Evolutionary conservation across 2,797 vertebrate species (phyloP).

Genomic region (Aselliscus stoliczkanus): DNA sequence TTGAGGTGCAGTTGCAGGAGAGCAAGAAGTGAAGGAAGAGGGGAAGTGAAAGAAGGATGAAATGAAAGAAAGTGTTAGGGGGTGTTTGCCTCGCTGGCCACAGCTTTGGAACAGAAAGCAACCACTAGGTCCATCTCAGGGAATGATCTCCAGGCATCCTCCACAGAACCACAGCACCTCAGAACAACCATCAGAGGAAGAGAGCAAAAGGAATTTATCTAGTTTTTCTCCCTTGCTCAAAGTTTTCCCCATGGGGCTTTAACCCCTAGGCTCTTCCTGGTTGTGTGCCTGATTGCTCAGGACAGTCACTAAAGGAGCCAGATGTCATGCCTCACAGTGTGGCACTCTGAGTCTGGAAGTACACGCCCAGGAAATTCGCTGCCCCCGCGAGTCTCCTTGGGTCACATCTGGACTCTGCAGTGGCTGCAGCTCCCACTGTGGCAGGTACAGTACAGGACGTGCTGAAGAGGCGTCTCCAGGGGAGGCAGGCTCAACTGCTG

Average conservation of each 20-base stretch:
- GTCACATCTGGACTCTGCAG: neutral
- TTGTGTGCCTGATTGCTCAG: neutral
- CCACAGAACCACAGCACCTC: neutral
- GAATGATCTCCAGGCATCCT: neutral
- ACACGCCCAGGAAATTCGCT: fast-evolving
- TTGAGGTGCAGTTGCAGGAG: neutral
- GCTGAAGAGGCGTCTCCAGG: neutral
- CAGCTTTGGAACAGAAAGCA: neutral
- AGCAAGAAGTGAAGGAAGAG: neutral
- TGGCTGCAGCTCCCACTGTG: neutral
- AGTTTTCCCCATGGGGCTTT: neutral
- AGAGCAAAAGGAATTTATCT: neutral
- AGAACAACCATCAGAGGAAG: neutral
- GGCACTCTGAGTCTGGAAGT: neutral
- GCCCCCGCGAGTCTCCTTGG: neutral
- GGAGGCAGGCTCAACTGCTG: neutral
- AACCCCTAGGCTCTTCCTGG: neutral
- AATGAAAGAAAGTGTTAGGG: neutral
- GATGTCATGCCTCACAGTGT: neutral
- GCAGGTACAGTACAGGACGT: neutral
- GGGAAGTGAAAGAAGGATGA: neutral
- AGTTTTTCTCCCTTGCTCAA: neutral
- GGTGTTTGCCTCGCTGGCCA: neutral
- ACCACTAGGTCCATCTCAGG: neutral
- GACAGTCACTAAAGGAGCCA: neutral